A percentile compares a stretch with the other conserved stretches of the same genome.
Evolutionary conservation across 2,113 vertebrate species (phyloP).

Genomic region (Hydropotes inermis): DNA sequence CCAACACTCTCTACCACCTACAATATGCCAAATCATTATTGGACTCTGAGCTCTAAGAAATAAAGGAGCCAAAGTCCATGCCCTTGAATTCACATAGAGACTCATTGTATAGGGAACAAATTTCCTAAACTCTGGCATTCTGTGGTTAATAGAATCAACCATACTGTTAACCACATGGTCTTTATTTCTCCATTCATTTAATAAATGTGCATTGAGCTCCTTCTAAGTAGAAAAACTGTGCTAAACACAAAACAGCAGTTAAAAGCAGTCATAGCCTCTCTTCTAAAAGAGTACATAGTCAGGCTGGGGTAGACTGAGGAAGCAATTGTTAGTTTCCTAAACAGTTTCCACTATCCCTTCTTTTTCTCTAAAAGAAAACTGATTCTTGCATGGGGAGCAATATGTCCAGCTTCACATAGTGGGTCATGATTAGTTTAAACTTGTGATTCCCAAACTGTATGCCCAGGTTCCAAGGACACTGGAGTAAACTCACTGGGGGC

Average conservation of each 20-base stretch:
- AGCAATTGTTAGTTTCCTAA: background rate
- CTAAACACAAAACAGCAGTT: background rate
- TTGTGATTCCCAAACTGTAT: background rate
- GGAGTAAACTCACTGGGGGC: background rate
- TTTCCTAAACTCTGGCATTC: background rate
- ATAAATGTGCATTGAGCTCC: background rate
- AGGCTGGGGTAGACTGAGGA: background rate
- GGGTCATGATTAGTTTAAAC: background rate
- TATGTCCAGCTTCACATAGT: background rate
- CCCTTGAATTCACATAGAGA: background rate
- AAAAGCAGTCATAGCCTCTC: background rate
- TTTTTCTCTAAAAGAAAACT: background rate
- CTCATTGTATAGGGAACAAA: background rate
- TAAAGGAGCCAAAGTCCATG: background rate
- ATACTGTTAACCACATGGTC: background rate
- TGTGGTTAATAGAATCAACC: background rate
- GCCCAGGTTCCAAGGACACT: background rate
- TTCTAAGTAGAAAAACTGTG: background rate
- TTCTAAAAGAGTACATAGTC: background rate
- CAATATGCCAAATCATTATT: background rate
- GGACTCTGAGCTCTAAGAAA: background rate
- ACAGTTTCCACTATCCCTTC: background rate
- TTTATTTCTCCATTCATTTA: background rate
- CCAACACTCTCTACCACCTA: background rate
- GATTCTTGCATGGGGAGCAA: background rate